Percentiles rank a stretch among this genome's conserved stretches.
Conservation (phyloP, 2,888 invertebrate genomes). For the Acrocyrtus sp. region DNA sequence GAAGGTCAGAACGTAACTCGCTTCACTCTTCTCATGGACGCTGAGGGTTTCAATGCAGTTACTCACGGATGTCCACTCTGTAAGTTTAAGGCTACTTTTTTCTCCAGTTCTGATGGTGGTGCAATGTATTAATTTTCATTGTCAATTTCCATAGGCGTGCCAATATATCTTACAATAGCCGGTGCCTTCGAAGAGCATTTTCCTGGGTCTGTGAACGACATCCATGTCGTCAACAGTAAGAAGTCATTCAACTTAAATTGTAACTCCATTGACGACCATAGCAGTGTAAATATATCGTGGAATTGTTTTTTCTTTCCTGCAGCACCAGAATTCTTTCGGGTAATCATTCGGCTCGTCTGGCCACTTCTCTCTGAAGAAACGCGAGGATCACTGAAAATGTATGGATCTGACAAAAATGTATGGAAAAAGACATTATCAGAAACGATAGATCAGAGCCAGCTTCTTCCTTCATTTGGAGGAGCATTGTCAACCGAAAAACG, state of each 20-base stretch:
- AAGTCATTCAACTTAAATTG: background rate
- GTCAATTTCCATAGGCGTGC: conserved; percentile 18
- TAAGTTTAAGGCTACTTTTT: conserved; percentile 5
- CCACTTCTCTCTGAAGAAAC: conserved; percentile 20
- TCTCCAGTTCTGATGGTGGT: no score
- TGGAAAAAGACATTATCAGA: conserved; percentile 23
- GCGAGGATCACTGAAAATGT: conserved; percentile 12
- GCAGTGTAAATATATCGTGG: background rate
- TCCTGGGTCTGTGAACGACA: conserved; percentile 20
- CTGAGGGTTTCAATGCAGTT: conserved; percentile 35
- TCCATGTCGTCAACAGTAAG: conserved; percentile 37
- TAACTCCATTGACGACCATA: no score
- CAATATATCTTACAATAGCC: conserved; percentile 12
- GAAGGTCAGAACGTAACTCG: conserved; percentile 37
- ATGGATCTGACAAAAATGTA: conserved; percentile 7
- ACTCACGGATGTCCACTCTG: conserved; percentile 36
- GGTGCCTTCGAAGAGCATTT: conserved; percentile 28
- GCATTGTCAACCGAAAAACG: no score
- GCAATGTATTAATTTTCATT: background rate
- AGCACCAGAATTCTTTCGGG: conserved; percentile 33
- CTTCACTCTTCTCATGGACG: conserved; percentile 15
- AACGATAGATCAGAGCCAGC: conserved; percentile 10
- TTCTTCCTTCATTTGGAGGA: conserved; percentile 21
- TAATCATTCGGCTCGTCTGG: conserved; percentile 16
- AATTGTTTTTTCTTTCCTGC: background rate